Base-by-base conservation (phyloP, 2,888 invertebrate genomes). In the Phalera bucephala region DNA sequence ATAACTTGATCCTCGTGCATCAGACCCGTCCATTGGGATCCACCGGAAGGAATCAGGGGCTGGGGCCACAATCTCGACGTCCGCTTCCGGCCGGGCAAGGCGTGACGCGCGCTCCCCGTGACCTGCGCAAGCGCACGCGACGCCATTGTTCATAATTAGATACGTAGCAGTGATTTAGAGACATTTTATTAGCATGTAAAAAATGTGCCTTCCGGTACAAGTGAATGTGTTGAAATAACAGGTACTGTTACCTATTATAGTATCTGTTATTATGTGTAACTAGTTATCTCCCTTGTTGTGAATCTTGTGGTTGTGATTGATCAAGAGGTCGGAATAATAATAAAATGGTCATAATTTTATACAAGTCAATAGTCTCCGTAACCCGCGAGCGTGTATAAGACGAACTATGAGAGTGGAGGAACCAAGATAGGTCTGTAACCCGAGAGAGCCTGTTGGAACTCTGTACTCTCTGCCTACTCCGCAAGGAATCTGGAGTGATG, bases 31-130 rank as follows among this genome's bases (percentile, higher is more conserved):
- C 64, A 63, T 47, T 45, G 57, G 61, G 50, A 62, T 68, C 67
- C 77, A 74, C 83, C 88, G 88, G 88, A 89, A 88, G 88, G 87
- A 84, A 82, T 84, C 87, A 83, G 85, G 81, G 83, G 79, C 82
- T 80, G 78, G 78, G 75, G 73, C 70, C 75, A 78, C 87, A 84
- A 85, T 87, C 86, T 83, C 80, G 76, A 66, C 88, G 80, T 87
- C 88, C 87, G 85, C 80, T 82, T 85, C 86, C 86, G 85, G 69
- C 54, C 31, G 70, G 56, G 57, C 64, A 58, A 59, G 59, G 64
- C 70, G 63, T 68, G 71, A 71, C 69, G 61, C 73, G 61, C 53
- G 53, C 70, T 59, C 64, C 64, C 72, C 76, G 71, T 74, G 76
- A 75, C 80, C 72, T 75, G 83, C 82, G 81, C 82, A 70, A 72